Evolutionary conservation across 2,113 vertebrate genomes (phyloP).

Genomic region (Perca schrenkii): DNA sequence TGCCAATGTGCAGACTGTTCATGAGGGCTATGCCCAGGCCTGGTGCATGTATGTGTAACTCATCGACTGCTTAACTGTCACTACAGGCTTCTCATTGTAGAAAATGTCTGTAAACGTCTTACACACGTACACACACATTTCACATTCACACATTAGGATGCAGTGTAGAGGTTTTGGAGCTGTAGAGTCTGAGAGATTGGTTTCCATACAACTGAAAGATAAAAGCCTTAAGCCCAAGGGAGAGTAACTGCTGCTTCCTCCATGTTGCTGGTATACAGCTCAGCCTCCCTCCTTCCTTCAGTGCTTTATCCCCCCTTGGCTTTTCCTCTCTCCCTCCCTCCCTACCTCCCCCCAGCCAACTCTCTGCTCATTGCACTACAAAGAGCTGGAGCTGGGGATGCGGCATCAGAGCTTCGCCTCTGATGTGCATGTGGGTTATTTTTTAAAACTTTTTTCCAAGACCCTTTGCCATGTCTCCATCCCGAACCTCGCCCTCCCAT

Average conservation of each 20-base stretch:
- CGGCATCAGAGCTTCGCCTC: conserved; percentile 67
- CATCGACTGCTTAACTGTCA: not conserved
- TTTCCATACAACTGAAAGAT: conserved; percentile 72
- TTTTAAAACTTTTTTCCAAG: not conserved
- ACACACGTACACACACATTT: not conserved
- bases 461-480: conserved; percentile 54
- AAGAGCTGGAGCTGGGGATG: conserved; percentile 73
- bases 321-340: conserved; percentile 35
- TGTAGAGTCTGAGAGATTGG: conserved; percentile 53
- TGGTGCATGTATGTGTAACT: not conserved
- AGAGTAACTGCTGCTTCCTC: conserved; percentile 74
- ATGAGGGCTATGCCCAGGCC: not conserved
- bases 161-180: conserved; percentile 44
- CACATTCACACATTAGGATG: conserved; percentile 14
- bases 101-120: conserved; percentile 8
- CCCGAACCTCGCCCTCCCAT: conserved; percentile 24
- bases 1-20: conserved; percentile 7
- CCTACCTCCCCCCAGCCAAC: conserved; percentile 33
- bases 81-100: not conserved
- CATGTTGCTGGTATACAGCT: conserved; percentile 68
- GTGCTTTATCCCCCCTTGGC: conserved; percentile 16
- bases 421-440: conserved; percentile 63
- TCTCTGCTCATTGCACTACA: conserved; percentile 83
- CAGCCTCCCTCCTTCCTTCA: conserved; percentile 51
- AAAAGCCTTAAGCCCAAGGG: conserved; percentile 68